Evolutionary conservation across 2,888 invertebrate genomes (phyloP), one percentile per base, ranked within the genome.

Genomic region (Erpobdella octoculata): DNA sequence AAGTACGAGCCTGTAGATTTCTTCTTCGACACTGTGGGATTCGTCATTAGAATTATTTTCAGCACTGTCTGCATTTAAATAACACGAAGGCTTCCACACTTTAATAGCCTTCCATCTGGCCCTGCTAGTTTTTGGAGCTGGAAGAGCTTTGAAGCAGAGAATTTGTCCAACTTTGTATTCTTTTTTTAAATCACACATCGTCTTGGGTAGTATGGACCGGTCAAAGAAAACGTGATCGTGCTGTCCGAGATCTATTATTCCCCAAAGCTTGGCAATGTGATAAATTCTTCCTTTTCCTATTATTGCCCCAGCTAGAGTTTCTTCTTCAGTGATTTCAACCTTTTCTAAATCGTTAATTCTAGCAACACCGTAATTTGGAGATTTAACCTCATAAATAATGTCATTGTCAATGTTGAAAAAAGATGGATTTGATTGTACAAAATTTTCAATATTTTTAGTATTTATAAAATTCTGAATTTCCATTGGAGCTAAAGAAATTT

Each of bases 211-310:
- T 38, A 71, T 71, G 8, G 71, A 71, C 18, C 71, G 48, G 53
- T 71, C 71, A 58, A 71, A 71, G 59, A 71, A 71, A 9, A 71
- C 71, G 25, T 71, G 71, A n/a, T 71, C 71, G 31, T 71, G 71
- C 38, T 71, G 66, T 18, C 71, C 71, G 9, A 71, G 41, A 65
- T 71, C 71, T 58, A 71, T 67, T 21, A 71, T 71, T 12, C 71
- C 71, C 71, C 71, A 71, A 18, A 71, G 66, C 59, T 71, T 71
- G 28, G 71, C 71, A 18, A 71, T 67, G 41, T 71, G 71, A 25
- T 71, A 71, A 35, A 71, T 67, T 35, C 59, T 67, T n/a, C 71
- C 71, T 28, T 69, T 69, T 33, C 69, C 69, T 5, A 69, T 48
- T 12, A 69, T 69, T 18, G 58, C 69, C 25, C 69, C 69, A 1